phyloP scores from a whole-genome alignment of 2,888 invertebrate genomes.

The Theristus sp. region DNA sequence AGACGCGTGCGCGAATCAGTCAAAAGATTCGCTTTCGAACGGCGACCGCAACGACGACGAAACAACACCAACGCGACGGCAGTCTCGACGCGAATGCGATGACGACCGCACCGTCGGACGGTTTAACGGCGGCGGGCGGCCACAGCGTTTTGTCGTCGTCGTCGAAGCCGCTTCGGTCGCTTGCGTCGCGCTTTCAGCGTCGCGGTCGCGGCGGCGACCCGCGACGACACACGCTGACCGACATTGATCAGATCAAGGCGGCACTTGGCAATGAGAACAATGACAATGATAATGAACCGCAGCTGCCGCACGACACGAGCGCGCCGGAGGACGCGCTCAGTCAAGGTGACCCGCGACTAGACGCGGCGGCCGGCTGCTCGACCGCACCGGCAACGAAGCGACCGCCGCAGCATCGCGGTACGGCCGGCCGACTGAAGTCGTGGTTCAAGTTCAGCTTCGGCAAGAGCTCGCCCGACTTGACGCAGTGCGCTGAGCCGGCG shows the following conservation, averaged over 20 bases:
- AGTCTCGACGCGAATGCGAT: too few species aligned
- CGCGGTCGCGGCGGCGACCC: constrained; percentile 10
- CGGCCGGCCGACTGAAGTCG: not conserved
- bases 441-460: not conserved
- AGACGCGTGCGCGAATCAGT: constrained; percentile 9
- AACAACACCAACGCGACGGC: too few species aligned
- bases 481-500: too few species aligned
- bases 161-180: not conserved
- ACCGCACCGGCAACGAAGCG: not conserved
- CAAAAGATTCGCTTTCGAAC: constrained; percentile 18
- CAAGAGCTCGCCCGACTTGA: not conserved
- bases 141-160: too few species aligned
- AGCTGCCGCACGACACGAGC: not conserved
- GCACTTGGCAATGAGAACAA: not conserved
- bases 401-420: not conserved
- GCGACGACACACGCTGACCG: constrained; percentile 17
- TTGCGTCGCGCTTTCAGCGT: not conserved
- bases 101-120: not conserved
- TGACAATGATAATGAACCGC: too few species aligned
- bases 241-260: constrained; percentile 12
- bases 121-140: not conserved
- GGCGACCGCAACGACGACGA: too few species aligned
- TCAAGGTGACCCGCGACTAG: not conserved
- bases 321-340: too few species aligned
- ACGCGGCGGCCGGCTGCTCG: not conserved